These are phyloP conservation scores for Crotalus horridus DNA, from an alignment of 2,113 vertebrate genomes.

Conservation along the genomic window DNA sequence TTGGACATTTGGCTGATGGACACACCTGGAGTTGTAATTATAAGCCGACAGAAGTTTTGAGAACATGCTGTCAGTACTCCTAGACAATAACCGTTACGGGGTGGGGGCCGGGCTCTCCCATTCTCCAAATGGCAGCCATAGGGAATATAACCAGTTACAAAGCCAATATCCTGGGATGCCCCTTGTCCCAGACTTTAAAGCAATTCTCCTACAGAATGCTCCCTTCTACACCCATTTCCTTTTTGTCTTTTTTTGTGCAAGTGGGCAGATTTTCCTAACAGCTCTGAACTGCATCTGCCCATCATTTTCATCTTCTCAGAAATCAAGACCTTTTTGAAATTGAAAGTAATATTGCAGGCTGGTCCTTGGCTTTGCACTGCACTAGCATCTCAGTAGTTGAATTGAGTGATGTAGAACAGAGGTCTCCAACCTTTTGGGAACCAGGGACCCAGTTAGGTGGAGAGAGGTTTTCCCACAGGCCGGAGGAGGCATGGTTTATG, in stretches of 20 bases:
- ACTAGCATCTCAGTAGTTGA: background rate
- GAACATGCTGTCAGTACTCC: background rate
- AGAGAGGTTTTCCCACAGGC: too few species aligned
- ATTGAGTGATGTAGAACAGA: background rate
- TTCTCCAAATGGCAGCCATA: background rate
- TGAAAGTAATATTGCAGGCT: background rate
- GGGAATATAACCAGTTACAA: background rate
- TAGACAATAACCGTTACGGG: background rate
- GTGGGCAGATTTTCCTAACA: background rate
- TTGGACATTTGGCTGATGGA: background rate
- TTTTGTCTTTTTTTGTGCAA: background rate
- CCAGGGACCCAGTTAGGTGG: too few species aligned
- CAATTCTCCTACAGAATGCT: background rate
- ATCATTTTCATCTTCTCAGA: background rate
- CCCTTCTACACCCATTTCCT: background rate
- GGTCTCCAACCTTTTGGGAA: too few species aligned
- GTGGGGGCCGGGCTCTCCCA: background rate
- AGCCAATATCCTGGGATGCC: background rate
- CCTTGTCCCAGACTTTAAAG: background rate
- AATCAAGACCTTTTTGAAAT: background rate
- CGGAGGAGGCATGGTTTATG: too few species aligned
- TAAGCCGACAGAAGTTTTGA: background rate
- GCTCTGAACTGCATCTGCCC: background rate
- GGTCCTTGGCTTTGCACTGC: background rate
- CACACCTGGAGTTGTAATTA: background rate